phyloP scores from a whole-genome alignment of 2,113 vertebrate species.

The Mystacornis crossleyi region DNA sequence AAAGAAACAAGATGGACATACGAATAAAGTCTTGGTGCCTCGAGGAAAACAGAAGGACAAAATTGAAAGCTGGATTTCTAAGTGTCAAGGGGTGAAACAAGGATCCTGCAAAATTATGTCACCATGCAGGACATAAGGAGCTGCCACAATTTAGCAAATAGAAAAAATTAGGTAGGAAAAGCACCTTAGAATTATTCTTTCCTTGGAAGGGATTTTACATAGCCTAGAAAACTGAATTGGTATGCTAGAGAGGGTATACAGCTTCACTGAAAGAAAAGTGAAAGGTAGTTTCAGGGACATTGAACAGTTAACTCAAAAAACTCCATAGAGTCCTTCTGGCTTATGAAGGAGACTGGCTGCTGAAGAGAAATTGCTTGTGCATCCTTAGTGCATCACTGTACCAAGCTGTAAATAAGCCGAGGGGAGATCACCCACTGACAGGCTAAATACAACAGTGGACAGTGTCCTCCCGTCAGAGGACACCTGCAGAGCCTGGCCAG shows the following conservation, averaged over 20 bases:
- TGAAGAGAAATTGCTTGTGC: neutral
- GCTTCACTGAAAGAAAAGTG: neutral
- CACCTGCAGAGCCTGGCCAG: neutral
- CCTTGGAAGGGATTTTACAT: neutral
- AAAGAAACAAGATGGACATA: neutral
- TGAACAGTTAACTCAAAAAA: neutral
- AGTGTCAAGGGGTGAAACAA: neutral
- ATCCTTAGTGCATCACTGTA: neutral
- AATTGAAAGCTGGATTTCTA: neutral
- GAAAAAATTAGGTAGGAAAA: neutral
- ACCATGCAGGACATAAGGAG: neutral
- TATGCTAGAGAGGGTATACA: neutral
- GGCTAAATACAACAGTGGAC: neutral
- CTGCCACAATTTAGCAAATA: neutral
- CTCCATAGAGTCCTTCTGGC: neutral
- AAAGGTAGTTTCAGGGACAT: neutral
- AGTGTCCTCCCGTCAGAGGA: neutral
- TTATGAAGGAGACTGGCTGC: neutral
- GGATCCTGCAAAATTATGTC: fast-evolving
- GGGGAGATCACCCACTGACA: neutral
- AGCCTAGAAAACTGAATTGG: neutral
- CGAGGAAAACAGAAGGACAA: neutral
- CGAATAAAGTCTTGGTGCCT: neutral
- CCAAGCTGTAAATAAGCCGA: neutral
- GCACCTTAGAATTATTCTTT: neutral